These are phyloP conservation scores for Hipposideros larvatus DNA, from an alignment of 2,797 vertebrate genomes.

Conservation along the genomic window DNA sequence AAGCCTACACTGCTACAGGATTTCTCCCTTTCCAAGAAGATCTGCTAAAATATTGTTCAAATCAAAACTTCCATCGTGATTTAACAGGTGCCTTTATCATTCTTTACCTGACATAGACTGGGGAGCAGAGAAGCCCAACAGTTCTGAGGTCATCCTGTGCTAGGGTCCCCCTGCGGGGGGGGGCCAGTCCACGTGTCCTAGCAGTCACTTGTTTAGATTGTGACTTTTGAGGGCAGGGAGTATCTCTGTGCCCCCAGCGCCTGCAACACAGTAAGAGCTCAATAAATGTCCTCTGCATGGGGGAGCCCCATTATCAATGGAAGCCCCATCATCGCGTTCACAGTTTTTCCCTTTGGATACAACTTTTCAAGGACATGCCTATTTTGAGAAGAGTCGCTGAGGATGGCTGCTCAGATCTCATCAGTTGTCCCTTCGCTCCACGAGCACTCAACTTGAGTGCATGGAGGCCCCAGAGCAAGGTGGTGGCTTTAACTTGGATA, in stretches of 20 bases:
- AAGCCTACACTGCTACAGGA: not conserved
- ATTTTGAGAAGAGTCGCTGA: not conserved
- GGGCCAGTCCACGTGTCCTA: not conserved
- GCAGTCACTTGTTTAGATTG: not conserved
- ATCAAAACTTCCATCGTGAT: not conserved
- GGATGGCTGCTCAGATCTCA: not conserved
- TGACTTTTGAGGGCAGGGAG: not conserved
- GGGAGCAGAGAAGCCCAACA: not conserved
- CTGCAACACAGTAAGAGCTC: not conserved
- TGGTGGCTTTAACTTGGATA: not conserved
- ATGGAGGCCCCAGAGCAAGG: not conserved
- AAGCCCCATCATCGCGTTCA: not conserved
- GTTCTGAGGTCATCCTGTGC: not conserved
- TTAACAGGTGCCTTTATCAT: no score
- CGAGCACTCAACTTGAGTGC: not conserved
- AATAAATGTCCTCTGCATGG: not conserved
- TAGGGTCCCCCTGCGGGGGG: no score
- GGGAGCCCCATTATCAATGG: not conserved
- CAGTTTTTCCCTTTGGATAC: fast-evolving
- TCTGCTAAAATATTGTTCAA: not conserved
- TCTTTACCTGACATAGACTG: not conserved
- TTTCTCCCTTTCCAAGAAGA: not conserved
- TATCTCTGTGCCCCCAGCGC: no score
- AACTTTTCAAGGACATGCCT: not conserved
- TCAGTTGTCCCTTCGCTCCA: not conserved